Base-by-base conservation (phyloP, 2,888 invertebrate species). In the Odontocolon sp. region DNA sequence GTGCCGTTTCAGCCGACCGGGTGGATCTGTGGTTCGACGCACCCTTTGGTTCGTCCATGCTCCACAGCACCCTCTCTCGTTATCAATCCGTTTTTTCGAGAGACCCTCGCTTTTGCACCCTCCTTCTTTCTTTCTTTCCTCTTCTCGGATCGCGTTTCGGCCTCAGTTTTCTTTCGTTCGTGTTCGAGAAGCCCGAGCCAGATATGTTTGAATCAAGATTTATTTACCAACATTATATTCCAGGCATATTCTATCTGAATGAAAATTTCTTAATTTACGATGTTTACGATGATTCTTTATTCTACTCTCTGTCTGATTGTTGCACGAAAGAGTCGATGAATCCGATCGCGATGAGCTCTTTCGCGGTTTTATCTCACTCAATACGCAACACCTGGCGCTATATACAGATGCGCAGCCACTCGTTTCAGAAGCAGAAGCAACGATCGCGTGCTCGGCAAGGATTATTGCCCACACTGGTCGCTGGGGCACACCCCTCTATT, bases 391-490 rank as follows among this genome's bases (percentile, higher is more conserved):
- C 79, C 79, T 79, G 79, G 79, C 70, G 70, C 67, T 73, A n/a
- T n/a, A n/a, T n/a, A 79, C 77, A 77, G 79, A 77, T 77, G 77
- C 79, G 77, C n/a, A n/a, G 69, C 73, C 77, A 73, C 73, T 73
- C 77, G 69, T 73, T 69, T 73, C 38, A 26, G n/a, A 50, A 9
- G 36, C 16, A 50, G 40, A 45, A 50, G 67, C 57, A 68, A 54
- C 73, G 70, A 77, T 77, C 77, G 77, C 77, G 73, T 77, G 77
- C 69, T 77, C 33, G 33, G 21, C 21, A 77, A 63, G 47, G 73
- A 73, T 77, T 77, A 77, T 77, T 77, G 72, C 66, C 72, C 67
- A 71, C 36, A 9, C 8, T 36, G 36, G 3, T 28, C 31, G 18
- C 52, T 61, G 66, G 40, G 31, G 54, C 54, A 33, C 47, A 70